Evolutionary conservation across 2,888 invertebrate genomes (phyloP).

Genomic region (Blera fallax): DNA sequence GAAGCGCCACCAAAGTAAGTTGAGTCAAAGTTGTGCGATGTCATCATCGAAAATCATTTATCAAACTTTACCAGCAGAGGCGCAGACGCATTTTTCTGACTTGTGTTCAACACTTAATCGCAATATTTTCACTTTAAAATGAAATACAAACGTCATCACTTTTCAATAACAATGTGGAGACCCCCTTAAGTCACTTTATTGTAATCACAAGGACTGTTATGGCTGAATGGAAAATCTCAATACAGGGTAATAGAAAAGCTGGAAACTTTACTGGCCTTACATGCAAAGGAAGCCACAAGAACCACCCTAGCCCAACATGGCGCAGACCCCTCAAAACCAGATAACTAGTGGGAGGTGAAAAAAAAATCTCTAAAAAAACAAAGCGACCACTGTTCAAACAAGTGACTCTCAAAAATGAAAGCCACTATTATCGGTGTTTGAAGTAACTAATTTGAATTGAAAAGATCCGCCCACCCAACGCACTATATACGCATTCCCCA

Average conservation of each 20-base stretch:
- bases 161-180: too few relatives aligned
- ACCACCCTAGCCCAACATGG: background rate
- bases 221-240: background rate
- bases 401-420: conserved; percentile 8
- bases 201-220: too few relatives aligned
- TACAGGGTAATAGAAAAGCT: background rate
- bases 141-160: too few relatives aligned
- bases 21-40: too few relatives aligned
- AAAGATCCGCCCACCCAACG: conserved; percentile 38
- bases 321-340: background rate
- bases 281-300: background rate
- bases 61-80: too few relatives aligned
- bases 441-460: conserved; percentile 21
- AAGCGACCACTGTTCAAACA: conserved; percentile 21
- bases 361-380: background rate
- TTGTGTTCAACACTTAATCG: too few relatives aligned
- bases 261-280: background rate
- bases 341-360: background rate
- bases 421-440: conserved; percentile 13
- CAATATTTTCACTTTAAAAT: too few relatives aligned
- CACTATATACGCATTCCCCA: background rate
- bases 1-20: too few relatives aligned
- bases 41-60: too few relatives aligned
- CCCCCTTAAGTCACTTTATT: too few relatives aligned
- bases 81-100: too few relatives aligned